A percentile compares a stretch with the other conserved stretches of the same genome.
These are phyloP conservation scores for Rhinopomastus cyanomelas DNA, from an alignment of 2,113 vertebrate genomes.

Conservation along the genomic window DNA sequence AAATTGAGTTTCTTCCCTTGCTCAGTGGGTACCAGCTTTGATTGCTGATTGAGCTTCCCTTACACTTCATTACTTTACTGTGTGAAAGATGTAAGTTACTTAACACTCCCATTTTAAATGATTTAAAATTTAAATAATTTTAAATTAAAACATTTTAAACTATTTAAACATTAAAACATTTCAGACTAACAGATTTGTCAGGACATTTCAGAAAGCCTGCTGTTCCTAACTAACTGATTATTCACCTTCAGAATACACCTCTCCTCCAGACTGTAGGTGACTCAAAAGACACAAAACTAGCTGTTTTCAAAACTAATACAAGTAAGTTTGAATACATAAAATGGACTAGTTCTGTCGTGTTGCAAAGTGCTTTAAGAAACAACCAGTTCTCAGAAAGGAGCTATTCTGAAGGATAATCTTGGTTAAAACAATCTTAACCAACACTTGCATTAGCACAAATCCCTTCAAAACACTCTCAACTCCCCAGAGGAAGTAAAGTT, in stretches of 20 bases:
- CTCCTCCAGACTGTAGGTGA: not conserved
- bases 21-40: not conserved
- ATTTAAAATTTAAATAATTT: too few relatives aligned
- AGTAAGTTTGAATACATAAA: not conserved
- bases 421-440: not conserved
- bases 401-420: not conserved
- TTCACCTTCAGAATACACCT: not conserved
- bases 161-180: not conserved
- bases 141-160: too few relatives aligned
- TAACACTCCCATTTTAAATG: not conserved
- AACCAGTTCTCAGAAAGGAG: not conserved
- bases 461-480: not conserved
- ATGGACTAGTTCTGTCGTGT: not conserved
- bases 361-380: not conserved
- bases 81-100: not conserved
- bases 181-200: not conserved
- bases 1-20: not conserved
- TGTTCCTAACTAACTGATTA: not conserved
- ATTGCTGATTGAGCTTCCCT: not conserved
- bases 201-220: not conserved
- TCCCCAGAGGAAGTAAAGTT: not conserved
- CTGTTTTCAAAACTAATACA: not conserved
- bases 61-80: not conserved
- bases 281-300: not conserved
- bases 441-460: not conserved